A percentile compares a stretch with the other conserved stretches of the same genome.
Evolutionary conservation across 2,113 vertebrate genomes (phyloP).

Genomic region (Burhinus bistriatus): DNA sequence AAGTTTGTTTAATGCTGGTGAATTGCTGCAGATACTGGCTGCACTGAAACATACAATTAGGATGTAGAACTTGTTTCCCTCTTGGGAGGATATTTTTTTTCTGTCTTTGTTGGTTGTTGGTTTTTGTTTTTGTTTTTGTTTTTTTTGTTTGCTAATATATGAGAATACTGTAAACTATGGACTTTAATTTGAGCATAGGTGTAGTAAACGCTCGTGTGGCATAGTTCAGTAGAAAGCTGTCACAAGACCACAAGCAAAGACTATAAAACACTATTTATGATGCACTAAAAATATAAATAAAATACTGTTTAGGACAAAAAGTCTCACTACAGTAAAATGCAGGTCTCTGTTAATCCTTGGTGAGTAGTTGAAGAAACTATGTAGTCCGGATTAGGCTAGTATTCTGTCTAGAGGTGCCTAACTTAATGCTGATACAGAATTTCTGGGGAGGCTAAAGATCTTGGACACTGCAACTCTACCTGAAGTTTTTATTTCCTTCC

Average conservation of each 20-base stretch:
- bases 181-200: background rate
- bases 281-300: background rate
- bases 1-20: background rate
- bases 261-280: background rate
- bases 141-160: background rate
- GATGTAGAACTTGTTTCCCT: background rate
- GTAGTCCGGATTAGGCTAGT: background rate
- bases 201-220: background rate
- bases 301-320: background rate
- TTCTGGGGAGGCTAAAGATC: background rate
- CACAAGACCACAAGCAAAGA: background rate
- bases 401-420: background rate
- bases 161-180: background rate
- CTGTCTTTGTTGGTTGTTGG: background rate
- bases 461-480: background rate
- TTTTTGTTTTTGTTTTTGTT: no score
- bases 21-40: background rate
- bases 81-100: background rate
- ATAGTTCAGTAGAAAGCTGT: background rate
- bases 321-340: background rate
- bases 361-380: background rate
- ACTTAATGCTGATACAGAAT: background rate
- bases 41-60: background rate
- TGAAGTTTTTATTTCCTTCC: background rate
- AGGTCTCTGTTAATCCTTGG: background rate